Percentiles rank a stretch among this genome's conserved stretches.
Conservation (phyloP, 2,113 vertebrate species). For the Tenebrosternarchus preto region DNA sequence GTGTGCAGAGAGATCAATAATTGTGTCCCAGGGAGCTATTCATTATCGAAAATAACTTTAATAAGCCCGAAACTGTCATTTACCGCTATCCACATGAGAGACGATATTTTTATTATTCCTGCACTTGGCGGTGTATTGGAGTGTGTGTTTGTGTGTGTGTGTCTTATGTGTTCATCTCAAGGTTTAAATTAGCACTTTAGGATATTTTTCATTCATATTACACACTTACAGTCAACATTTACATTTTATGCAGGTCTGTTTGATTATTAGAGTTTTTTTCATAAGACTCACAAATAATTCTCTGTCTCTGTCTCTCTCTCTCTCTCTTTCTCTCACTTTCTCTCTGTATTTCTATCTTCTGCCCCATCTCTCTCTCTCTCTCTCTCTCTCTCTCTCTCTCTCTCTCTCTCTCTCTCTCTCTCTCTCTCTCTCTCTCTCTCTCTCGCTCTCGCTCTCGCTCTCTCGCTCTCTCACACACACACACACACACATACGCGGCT, state of each 20-base stretch:
- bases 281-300: background rate
- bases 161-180: conserved; percentile 43
- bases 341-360: too few relatives aligned
- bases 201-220: conserved; percentile 40
- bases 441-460: background rate
- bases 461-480: background rate
- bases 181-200: conserved; percentile 34
- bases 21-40: conserved; percentile 72
- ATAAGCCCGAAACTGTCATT: conserved; percentile 62
- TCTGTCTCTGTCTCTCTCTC: background rate
- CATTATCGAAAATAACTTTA: conserved; percentile 78
- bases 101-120: conserved; percentile 42
- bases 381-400: background rate
- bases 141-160: conserved; percentile 29
- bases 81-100: conserved; percentile 46
- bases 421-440: background rate
- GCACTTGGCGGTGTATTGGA: background rate
- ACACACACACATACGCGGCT: conserved; percentile 54
- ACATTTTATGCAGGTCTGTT: conserved; percentile 46
- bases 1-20: conserved; percentile 71
- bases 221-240: conserved; percentile 46
- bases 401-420: background rate
- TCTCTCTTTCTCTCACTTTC: too few relatives aligned
- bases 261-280: conserved; percentile 41
- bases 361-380: background rate